Base-by-base conservation (phyloP, 2,888 invertebrate species). In the Caenorhabditis drosophilae region DNA sequence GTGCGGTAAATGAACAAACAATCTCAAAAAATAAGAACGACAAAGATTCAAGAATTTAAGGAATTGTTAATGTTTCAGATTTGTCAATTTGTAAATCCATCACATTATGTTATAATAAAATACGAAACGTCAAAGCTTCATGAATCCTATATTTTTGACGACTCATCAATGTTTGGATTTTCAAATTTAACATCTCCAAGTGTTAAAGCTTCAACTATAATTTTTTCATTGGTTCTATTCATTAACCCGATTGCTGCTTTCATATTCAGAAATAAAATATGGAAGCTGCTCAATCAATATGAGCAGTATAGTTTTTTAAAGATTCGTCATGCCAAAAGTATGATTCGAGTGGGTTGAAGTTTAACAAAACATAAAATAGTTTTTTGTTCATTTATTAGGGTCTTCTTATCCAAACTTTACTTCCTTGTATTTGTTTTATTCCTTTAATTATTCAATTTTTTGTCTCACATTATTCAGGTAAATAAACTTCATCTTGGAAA, bases 31-130 rank as follows among this genome's bases (percentile, higher is more conserved):
- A n/a, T n/a, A n/a, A n/a, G n/a, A n/a, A n/a, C n/a, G 31, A 36
- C 4, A 12, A 36, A 4, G 11, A 15, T 7, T 9, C 36, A 15
- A 12, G 7, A 4, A 9, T n/a, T 36, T 4, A n/a, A n/a, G 4
- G 4, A 4, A 9, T 36, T 12, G 36, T 15, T 15, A 36, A 12
- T 12, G n/a, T 36, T 36, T n/a, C 36, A 36, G 27, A 45, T 62
- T 12, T 62, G 62, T 12, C 62, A 62, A 48, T 62, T 62, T 47
- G 36, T 56, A 18, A 62, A 57, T 16, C 62, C 62, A 12, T 62
- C 62, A 12, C 42, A 62, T 42, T 49, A 52, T 27, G 44, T 38
- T 38, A 48, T 51, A 22, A 62, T 62, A 9, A 31, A 52, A 4
- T 18, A 52, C n/a, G 62, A 62, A 20, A 56, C 56, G 6, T 26